Evolutionary conservation across 2,888 invertebrate genomes (phyloP).

Genomic region (Plemyria rubiginata): DNA sequence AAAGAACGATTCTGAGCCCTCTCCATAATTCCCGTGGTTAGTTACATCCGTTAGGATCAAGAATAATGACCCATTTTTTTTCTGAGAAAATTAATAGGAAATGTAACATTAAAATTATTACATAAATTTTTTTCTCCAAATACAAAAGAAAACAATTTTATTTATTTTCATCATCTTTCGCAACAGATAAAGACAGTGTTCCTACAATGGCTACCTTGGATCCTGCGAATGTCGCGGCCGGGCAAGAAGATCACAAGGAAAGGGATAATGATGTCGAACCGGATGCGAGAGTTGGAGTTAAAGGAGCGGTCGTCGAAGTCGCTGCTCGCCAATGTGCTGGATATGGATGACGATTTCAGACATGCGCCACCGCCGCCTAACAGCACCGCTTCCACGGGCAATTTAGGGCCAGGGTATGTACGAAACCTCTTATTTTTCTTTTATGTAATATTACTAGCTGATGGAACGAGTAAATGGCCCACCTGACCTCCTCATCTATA

Average conservation of each 20-base stretch:
- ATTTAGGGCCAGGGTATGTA: conserved; percentile 86
- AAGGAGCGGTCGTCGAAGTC: conserved; percentile 97
- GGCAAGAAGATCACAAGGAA: conserved; percentile 97
- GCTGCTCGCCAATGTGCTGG: conserved; percentile 96
- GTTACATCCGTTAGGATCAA: no score
- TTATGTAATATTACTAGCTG: no score
- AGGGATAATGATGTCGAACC: conserved; percentile 94
- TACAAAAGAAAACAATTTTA: no score
- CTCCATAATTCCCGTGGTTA: no score
- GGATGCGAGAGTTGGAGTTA: conserved; percentile 96
- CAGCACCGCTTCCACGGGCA: conserved; percentile 85
- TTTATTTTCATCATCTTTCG: conserved; percentile 5
- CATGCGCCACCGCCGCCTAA: conserved; percentile 88
- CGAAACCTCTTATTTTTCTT: background rate
- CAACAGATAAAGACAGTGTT: conserved; percentile 96
- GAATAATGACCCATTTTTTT: no score
- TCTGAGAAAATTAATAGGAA: no score
- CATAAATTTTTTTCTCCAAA: no score
- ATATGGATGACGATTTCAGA: conserved; percentile 97
- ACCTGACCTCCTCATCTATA: no score
- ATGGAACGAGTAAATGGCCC: no score
- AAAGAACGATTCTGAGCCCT: no score
- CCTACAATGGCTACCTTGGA: conserved; percentile 99
- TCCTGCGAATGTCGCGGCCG: conserved; percentile 97
- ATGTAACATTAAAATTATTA: no score